phyloP scores from a whole-genome alignment of 2,888 invertebrate genomes.

The Xestia c-nigrum region DNA sequence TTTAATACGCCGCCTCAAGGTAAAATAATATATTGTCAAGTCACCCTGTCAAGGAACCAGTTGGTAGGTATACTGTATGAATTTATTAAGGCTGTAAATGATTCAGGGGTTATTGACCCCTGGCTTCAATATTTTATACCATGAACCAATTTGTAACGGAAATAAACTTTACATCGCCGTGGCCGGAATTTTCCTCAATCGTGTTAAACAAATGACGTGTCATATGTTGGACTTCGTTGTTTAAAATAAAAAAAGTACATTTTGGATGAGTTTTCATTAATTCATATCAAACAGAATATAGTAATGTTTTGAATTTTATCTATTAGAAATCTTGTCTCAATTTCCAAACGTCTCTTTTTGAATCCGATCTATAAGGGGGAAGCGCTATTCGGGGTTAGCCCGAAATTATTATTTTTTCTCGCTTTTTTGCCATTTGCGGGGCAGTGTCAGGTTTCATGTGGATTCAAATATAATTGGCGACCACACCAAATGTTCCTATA shows the following conservation, averaged over 20 bases:
- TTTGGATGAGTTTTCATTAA: neutral
- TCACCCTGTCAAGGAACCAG: conserved; percentile 34
- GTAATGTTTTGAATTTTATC: neutral
- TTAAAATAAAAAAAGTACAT: neutral
- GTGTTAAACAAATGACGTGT: conserved; percentile 9
- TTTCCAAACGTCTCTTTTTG: neutral
- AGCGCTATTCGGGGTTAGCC: neutral
- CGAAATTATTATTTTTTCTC: neutral
- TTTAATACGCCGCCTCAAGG: conserved; percentile 26
- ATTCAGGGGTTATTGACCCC: conserved; percentile 30
- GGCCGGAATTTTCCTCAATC: conserved; percentile 31
- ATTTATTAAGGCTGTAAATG: conserved; percentile 47
- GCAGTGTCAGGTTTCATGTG: neutral
- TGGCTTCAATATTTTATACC: conserved; percentile 46
- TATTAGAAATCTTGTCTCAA: neutral
- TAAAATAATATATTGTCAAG: conserved; percentile 23
- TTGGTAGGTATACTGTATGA: conserved; percentile 8
- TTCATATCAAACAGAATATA: neutral
- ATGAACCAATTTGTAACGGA: conserved; percentile 38
- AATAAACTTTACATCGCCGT: conserved; percentile 6
- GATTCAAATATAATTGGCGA: neutral
- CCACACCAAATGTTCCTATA: neutral
- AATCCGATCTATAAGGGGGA: neutral
- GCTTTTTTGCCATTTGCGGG: neutral
- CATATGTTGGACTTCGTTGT: neutral